These are phyloP conservation scores for Allophyes oxyacanthae DNA, from an alignment of 2,888 invertebrate genomes.

Conservation along the genomic window DNA sequence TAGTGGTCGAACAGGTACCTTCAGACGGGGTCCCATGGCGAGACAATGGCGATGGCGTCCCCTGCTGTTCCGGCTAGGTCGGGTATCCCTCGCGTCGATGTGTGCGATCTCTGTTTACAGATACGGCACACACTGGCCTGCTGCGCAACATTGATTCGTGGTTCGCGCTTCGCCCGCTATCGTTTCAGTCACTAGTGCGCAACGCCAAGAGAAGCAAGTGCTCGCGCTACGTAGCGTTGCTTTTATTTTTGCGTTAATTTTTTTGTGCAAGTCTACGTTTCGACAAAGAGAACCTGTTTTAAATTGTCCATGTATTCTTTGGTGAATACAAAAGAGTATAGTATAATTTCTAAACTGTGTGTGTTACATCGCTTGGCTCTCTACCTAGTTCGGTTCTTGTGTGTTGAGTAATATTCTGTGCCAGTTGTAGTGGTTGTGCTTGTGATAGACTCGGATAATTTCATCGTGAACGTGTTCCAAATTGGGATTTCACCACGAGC, in stretches of 20 bases:
- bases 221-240: constrained; percentile 68
- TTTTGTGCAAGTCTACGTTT: constrained; percentile 70
- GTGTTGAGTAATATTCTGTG: constrained; percentile 87
- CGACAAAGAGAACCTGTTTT: constrained; percentile 78
- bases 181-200: constrained; percentile 87
- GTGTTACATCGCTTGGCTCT: constrained; percentile 72
- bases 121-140: constrained; percentile 73
- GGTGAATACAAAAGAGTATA: constrained; percentile 65
- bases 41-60: constrained; percentile 71
- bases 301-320: constrained; percentile 68
- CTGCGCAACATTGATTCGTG: constrained; percentile 87
- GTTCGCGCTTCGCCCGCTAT: constrained; percentile 75
- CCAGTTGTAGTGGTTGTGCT: constrained; percentile 86
- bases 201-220: constrained; percentile 85
- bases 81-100: constrained; percentile 61
- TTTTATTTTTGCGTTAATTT: constrained; percentile 83
- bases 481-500: constrained; percentile 89
- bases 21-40: constrained; percentile 65
- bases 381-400: constrained; percentile 81
- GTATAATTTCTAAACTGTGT: constrained; percentile 68
- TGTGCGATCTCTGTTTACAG: constrained; percentile 66
- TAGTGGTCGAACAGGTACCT: constrained; percentile 70
- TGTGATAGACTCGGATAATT: constrained; percentile 86
- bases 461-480: constrained; percentile 86
- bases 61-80: constrained; percentile 58